Percentiles rank a stretch among this genome's conserved stretches.
These are phyloP conservation scores for Sinosuthora webbiana DNA, from an alignment of 2,113 vertebrate genomes.

Conservation along the genomic window DNA sequence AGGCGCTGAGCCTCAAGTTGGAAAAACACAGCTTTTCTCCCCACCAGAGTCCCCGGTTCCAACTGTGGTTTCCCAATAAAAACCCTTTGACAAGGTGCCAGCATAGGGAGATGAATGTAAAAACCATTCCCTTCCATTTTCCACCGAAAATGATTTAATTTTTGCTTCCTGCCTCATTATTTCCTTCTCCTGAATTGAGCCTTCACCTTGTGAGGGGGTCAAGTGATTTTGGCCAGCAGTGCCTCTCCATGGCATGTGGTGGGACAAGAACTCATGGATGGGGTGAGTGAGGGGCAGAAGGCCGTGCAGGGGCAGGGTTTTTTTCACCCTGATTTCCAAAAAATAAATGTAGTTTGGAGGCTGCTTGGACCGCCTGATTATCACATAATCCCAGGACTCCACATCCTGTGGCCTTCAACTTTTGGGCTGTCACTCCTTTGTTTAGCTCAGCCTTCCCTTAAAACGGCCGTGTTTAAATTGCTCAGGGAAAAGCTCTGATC, in stretches of 20 bases:
- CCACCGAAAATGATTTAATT: neutral
- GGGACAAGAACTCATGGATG: rapidly evolving
- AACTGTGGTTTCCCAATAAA: neutral
- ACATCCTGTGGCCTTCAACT: neutral
- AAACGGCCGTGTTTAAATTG: conserved; percentile 9
- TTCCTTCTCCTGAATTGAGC: neutral
- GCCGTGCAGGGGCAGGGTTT: neutral
- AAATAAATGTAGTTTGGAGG: neutral
- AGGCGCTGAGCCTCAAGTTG: neutral
- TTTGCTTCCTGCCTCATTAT: neutral
- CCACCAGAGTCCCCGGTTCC: neutral
- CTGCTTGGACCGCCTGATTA: neutral
- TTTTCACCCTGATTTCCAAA: neutral
- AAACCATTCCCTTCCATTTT: neutral
- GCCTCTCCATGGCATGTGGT: rapidly evolving
- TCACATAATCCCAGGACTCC: neutral
- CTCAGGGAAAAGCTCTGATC: conserved; percentile 22
- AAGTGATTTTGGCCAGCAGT: neutral
- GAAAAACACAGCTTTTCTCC: neutral
- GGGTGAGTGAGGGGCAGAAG: rapidly evolving
- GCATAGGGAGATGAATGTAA: neutral
- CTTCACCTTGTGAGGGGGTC: neutral
- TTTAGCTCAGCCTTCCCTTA: neutral
- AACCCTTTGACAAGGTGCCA: neutral
- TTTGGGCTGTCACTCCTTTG: neutral